These are phyloP conservation scores for Athene cunicularia DNA, from an alignment of 2,113 vertebrate species.

Conservation along the genomic window DNA sequence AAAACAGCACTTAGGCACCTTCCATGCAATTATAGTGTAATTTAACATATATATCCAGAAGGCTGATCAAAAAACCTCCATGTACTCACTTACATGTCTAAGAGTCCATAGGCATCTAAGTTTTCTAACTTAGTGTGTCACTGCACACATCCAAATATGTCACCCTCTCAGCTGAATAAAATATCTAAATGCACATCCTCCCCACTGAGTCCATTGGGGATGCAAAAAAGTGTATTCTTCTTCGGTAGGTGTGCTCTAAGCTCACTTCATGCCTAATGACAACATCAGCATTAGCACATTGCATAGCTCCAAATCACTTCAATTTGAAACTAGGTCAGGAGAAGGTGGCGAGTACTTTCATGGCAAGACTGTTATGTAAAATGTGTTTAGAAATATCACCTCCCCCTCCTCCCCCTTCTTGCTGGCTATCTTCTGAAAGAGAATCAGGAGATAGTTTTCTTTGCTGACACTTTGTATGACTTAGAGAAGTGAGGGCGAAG, in stretches of 20 bases:
- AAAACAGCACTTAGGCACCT: background rate
- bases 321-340: conserved; percentile 14
- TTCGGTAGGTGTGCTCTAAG: background rate
- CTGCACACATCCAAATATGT: background rate
- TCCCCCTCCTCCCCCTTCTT: conserved; percentile 31
- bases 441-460: conserved; percentile 31
- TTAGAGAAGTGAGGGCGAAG: background rate
- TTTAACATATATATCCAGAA: background rate
- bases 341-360: conserved; percentile 29
- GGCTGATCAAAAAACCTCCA: background rate
- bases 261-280: background rate
- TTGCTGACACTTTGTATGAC: conserved; percentile 24
- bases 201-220: background rate
- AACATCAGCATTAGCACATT: background rate
- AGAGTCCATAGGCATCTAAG: background rate
- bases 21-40: background rate
- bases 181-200: background rate
- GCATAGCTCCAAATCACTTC: background rate
- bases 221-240: background rate
- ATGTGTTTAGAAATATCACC: conserved; percentile 37
- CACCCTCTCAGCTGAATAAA: background rate
- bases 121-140: background rate
- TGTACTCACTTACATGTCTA: background rate
- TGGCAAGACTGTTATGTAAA: conserved; percentile 16
- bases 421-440: background rate